Base-by-base conservation (phyloP, 2,113 vertebrate genomes). In the Pteropus alecto region DNA sequence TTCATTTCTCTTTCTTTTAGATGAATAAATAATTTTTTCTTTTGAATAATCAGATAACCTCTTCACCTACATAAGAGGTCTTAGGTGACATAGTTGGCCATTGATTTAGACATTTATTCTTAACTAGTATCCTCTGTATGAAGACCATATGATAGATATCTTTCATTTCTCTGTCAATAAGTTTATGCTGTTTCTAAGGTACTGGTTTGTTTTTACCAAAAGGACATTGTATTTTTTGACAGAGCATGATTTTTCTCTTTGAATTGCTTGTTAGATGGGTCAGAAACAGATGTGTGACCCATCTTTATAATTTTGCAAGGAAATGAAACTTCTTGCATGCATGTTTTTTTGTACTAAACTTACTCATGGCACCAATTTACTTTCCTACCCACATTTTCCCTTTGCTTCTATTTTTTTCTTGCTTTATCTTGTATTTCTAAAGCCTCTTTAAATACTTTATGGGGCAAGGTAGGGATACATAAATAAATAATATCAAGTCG, bases 381-480 rank as follows among this genome's bases (percentile, higher is more conserved):
- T 92, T 56, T 76, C 22, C 41, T 61, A 30, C 6, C 7, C 24
- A 24, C 21, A 85, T 90, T 94, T 96, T n/a, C 51, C 33, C 41
- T 78, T 90, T 76, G 35, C 54, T 26, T 93, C 30, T 22, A 56
- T 88, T 91, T 87, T n/a, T 91, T 93, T 16, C n/a, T 93, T 71
- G 13, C 38, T 90, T 94, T 82, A 70, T 58, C 38, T 38, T 63
- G 3, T 77, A 92, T 87, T 93, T 97, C 85, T 65, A 85, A 87
- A 91, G 28, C 3, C 7, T 90, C 35, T 51, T 87, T 89, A 92
- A 90, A 67, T 84, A 19, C 26, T 91, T 91, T 93, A 70, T 74
- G 38, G 61, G 16, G 3, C 16, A 90, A 84, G 19, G 8, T 51
- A 92, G 16, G 18, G 28, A 77, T 87, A 97, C 30, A n/a, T 85